phyloP scores from a whole-genome alignment of 2,888 invertebrate genomes.

The Drosophila affinis region DNA sequence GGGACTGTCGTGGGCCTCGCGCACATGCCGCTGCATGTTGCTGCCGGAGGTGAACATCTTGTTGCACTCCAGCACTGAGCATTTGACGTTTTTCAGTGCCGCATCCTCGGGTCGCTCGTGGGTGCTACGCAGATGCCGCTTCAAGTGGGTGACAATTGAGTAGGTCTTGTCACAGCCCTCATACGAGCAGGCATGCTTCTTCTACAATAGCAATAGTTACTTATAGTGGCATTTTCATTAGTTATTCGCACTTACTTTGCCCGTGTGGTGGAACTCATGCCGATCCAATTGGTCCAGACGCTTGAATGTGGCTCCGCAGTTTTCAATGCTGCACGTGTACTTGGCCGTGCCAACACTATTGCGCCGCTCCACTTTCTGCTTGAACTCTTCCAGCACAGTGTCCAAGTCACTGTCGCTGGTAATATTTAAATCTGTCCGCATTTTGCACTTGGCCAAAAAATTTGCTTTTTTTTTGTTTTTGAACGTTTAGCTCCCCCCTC shows the following conservation, averaged over 20 bases:
- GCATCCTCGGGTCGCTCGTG: constrained; percentile 81
- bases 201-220: constrained; percentile 77
- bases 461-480: background rate
- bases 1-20: constrained; percentile 84
- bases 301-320: constrained; percentile 85
- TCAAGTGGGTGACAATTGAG: constrained; percentile 86
- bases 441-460: constrained; percentile 28
- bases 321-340: constrained; percentile 84
- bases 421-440: constrained; percentile 65
- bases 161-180: constrained; percentile 87
- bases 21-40: constrained; percentile 86
- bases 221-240: background rate
- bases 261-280: constrained; percentile 86
- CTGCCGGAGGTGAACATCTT: constrained; percentile 85
- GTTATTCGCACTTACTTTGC: constrained; percentile 84
- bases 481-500: background rate
- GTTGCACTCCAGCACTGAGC: constrained; percentile 82
- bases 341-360: constrained; percentile 69
- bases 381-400: constrained; percentile 64
- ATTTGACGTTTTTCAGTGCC: constrained; percentile 67
- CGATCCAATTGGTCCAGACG: constrained; percentile 85
- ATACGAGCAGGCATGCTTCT: constrained; percentile 86
- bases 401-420: constrained; percentile 82
- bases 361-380: constrained; percentile 36
- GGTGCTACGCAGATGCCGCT: constrained; percentile 85